phyloP scores from a whole-genome alignment of 1,140 invertebrate species.

The Phymorhynchus buccinoides region DNA sequence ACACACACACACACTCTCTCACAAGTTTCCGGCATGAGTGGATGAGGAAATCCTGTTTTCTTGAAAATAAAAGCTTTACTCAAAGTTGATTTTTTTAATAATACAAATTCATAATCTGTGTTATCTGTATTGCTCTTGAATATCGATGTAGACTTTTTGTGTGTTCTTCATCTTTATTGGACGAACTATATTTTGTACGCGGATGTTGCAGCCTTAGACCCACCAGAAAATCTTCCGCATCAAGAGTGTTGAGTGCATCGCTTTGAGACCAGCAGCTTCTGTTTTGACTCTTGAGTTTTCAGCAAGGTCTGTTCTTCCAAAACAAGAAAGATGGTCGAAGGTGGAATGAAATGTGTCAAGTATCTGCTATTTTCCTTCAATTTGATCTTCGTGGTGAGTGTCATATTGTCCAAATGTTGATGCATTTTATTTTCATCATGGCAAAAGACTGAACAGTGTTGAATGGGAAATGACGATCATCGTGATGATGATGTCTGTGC shows the following conservation, averaged over 20 bases:
- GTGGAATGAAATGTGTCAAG: conserved; percentile 82
- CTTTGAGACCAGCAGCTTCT: background rate
- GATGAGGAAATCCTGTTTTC: no score
- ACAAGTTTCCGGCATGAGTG: background rate
- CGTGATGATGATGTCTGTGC: no score
- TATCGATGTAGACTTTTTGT: background rate
- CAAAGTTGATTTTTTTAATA: background rate
- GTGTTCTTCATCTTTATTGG: background rate
- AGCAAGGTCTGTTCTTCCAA: background rate
- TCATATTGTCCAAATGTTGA: no score
- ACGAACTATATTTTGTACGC: background rate
- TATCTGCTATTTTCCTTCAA: conserved; percentile 89
- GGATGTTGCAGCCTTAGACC: background rate
- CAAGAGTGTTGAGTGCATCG: no score
- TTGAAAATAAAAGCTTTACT: no score
- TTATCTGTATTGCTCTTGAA: background rate
- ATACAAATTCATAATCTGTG: background rate
- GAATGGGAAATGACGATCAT: no score
- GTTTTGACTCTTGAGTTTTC: background rate
- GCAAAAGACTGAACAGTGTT: no score
- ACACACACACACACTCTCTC: no score
- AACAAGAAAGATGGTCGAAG: conserved; percentile 63
- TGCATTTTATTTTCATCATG: no score
- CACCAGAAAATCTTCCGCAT: background rate
- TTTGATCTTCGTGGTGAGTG: conserved; percentile 86